phyloP scores from a whole-genome alignment of 2,797 vertebrate species.

The Decapterus maruadsi region DNA sequence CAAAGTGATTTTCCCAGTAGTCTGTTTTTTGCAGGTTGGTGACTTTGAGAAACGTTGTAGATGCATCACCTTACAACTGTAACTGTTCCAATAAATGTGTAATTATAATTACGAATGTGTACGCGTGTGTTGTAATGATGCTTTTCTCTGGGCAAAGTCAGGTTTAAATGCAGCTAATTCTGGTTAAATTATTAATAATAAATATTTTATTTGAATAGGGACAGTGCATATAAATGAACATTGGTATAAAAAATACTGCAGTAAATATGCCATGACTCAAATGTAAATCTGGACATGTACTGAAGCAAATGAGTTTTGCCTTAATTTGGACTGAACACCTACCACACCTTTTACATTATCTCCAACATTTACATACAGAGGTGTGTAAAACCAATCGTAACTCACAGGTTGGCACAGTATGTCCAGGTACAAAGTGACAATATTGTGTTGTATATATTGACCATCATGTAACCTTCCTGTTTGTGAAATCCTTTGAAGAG shows the following conservation, averaged over 20 bases:
- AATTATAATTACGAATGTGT: not conserved
- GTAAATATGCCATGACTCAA: not conserved
- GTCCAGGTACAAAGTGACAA: too few species aligned
- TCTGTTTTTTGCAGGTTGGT: not conserved
- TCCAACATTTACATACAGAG: not conserved
- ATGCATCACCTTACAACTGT: conserved; percentile 37
- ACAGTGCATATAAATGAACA: too few species aligned
- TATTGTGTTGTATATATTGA: not conserved
- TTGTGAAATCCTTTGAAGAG: too few species aligned
- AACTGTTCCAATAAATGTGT: conserved; percentile 67
- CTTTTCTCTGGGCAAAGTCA: not conserved
- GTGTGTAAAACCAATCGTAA: not conserved
- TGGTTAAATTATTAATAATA: not conserved
- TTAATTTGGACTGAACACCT: not conserved
- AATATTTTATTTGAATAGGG: too few species aligned
- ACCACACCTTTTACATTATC: not conserved
- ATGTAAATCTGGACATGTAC: not conserved
- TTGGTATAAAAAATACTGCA: too few species aligned
- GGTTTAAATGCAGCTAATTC: not conserved
- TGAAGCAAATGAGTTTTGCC: not conserved
- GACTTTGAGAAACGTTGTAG: conserved; percentile 45
- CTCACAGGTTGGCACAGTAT: not conserved
- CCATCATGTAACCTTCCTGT: not conserved
- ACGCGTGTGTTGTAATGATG: not conserved
- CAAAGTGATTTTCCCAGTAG: not conserved